Base-by-base conservation (phyloP, 2,113 vertebrate genomes). In the Sebastes schlegelii region DNA sequence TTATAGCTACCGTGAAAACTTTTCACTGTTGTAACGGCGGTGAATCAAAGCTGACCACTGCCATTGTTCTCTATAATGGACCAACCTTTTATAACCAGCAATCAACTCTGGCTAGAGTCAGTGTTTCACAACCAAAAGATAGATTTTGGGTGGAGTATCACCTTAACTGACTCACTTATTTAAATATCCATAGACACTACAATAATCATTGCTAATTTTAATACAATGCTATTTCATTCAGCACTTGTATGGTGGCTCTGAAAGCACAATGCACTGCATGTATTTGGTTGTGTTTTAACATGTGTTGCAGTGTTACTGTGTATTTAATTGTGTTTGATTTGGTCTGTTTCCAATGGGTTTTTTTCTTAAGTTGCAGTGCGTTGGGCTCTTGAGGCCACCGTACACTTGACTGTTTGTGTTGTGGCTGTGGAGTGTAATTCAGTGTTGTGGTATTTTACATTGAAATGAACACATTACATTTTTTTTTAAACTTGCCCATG, bases 401-500 rank as follows among this genome's bases (percentile, higher is more conserved):
- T 43, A 66, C 13, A 48, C 6, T 34, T n/a, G 1, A 34, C 17
- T 51, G 45, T 75, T 60, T 84, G 26, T 52, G 7, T 70, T 80
- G 49, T 19, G 19, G 40, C 8, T 68, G 19, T 77, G 4, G 34
- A 40, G 11, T 45, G 42, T 60, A 43, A 58, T 58, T 62, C 7
- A 40, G 43, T 82, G 23, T 46, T 78, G 17, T 42, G 40, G 4
- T 52, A 63, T 68, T 86, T 73, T 51, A 74, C 40, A 74, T 57
- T 83, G 6, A 81, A 81, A 62, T 5, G 11, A 88, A 86, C 49
- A 62, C 54, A 70, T 43, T 34, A 26, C 26, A 26, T 26, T 26
- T 49, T 49, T 49, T 58, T 77, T 82, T 42, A 45, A 83, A 74
- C 23, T 54, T 55, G 76, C 67, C 48, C 84, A 84, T 88, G 83